Base-by-base conservation (phyloP, 2,113 vertebrate genomes). In the Talpa occidentalis region DNA sequence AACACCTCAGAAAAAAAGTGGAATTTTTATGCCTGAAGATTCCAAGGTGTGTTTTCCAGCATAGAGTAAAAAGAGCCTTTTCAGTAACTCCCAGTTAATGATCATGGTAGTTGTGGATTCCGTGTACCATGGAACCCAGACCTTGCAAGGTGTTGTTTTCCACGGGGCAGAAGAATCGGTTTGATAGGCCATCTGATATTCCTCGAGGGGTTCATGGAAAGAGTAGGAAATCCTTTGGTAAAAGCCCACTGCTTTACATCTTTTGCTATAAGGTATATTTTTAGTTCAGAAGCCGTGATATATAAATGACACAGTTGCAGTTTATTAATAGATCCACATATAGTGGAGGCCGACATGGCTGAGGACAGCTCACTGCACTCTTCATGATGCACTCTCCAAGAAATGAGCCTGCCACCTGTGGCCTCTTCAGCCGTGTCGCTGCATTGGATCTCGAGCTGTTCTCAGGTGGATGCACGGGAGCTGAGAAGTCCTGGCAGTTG, bases 401-500 rank as follows among this genome's bases (percentile, higher is more conserved):
- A 44, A 79, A 37, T 86, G 12, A 17, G 35, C 22, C 52, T 10
- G 28, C 10, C 12, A 1, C 54, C 24, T 16, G 11, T 24, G 6
- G 14, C 12, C 24, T 42, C 44, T 1, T 24, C 11, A 16, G 10
- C 11, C 28, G 6, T 10, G 12, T 0, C 78, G 30, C 17, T 64
- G 6, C 40, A 3, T 22, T 3, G 3, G 28, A 35, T 1, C 2
- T 42, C 6, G 24, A 35, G 16, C 2, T 30, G 3, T 54, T 40
- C 35, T 87, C 7, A 32, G 6, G 17, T 11, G 17, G 12, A 37
- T 44, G 21, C 40, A 6, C 0, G 10, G 30, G 24, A 6, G 15
- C 30, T 24, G 28, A 37, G 16, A 30, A 10, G 0, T 15, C 19
- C 7, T 28, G 7, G 22, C 3, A 6, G 6, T 0, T 24, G 32